Evolutionary conservation across 1,140 invertebrate genomes (phyloP).

Genomic region (Bicyclus anynana): DNA sequence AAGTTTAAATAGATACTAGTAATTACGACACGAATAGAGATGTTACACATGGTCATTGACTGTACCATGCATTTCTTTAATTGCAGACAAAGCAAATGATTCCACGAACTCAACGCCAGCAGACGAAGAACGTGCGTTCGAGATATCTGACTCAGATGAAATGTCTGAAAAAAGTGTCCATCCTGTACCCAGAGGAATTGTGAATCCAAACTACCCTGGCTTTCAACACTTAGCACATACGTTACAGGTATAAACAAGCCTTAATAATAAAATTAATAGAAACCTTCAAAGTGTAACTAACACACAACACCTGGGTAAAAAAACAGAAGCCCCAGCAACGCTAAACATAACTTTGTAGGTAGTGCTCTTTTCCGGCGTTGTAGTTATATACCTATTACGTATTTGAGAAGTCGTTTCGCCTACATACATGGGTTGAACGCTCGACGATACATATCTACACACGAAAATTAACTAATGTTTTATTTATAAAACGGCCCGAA

Average conservation of each 20-base stretch:
- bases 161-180: slow-evolving; percentile 65
- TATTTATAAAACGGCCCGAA: not conserved
- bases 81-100: slow-evolving; percentile 35
- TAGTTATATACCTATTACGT: too few species aligned
- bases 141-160: slow-evolving; percentile 68
- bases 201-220: slow-evolving; percentile 88
- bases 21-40: too few species aligned
- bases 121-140: slow-evolving; percentile 59
- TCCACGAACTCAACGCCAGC: slow-evolving; percentile 38
- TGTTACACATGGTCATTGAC: too few species aligned
- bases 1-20: not conserved
- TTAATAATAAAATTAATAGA: slow-evolving; percentile 13
- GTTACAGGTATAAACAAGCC: slow-evolving; percentile 56
- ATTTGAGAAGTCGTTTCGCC: not conserved
- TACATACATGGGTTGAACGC: not conserved
- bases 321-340: slow-evolving; percentile 33
- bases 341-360: not conserved
- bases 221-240: slow-evolving; percentile 81
- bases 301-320: slow-evolving; percentile 28
- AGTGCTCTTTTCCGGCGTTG: not conserved
- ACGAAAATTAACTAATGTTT: not conserved
- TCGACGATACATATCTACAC: not conserved
- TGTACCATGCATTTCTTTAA: not conserved
- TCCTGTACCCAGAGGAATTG: slow-evolving; percentile 80
- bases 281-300: slow-evolving; percentile 38